Percentiles rank a stretch among this genome's conserved stretches.
Conservation (phyloP, 2,888 invertebrate genomes). For the Bibio marci region DNA sequence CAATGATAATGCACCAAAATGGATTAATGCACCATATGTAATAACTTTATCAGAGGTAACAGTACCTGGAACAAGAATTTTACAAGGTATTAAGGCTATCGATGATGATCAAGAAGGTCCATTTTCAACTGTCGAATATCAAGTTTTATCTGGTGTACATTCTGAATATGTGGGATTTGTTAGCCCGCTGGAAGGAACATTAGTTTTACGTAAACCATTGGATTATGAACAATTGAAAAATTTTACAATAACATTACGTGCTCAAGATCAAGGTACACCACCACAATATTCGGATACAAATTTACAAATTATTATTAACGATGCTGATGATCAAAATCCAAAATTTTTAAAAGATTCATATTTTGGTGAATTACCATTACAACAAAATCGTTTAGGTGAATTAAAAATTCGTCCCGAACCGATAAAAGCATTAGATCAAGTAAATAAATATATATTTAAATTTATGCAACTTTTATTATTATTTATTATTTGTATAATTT, state of each 20-base stretch:
- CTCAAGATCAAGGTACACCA: slow-evolving; percentile 68
- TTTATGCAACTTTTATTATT: not conserved
- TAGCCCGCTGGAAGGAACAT: slow-evolving; percentile 68
- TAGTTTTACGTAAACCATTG: slow-evolving; percentile 60
- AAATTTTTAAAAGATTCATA: slow-evolving; percentile 60
- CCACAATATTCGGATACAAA: slow-evolving; percentile 58
- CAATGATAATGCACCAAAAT: slow-evolving; percentile 77
- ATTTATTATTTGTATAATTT: not conserved
- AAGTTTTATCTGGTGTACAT: slow-evolving; percentile 60
- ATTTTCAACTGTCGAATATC: slow-evolving; percentile 71
- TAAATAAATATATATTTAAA: not conserved
- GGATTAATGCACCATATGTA: slow-evolving; percentile 64
- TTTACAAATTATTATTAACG: slow-evolving; percentile 61
- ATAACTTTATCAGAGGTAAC: slow-evolving; percentile 72
- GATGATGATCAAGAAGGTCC: slow-evolving; percentile 81
- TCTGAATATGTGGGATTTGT: slow-evolving; percentile 69
- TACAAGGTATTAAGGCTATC: slow-evolving; percentile 59
- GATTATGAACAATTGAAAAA: slow-evolving; percentile 68
- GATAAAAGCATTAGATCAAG: slow-evolving; percentile 65
- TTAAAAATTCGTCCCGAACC: slow-evolving; percentile 53
- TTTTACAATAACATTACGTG: slow-evolving; percentile 58
- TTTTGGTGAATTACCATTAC: slow-evolving; percentile 43
- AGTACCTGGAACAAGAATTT: slow-evolving; percentile 48
- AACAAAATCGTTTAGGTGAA: slow-evolving; percentile 32
- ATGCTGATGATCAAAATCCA: slow-evolving; percentile 87